These are phyloP conservation scores for Balaeniceps rex DNA, from an alignment of 2,113 vertebrate genomes.

Conservation along the genomic window DNA sequence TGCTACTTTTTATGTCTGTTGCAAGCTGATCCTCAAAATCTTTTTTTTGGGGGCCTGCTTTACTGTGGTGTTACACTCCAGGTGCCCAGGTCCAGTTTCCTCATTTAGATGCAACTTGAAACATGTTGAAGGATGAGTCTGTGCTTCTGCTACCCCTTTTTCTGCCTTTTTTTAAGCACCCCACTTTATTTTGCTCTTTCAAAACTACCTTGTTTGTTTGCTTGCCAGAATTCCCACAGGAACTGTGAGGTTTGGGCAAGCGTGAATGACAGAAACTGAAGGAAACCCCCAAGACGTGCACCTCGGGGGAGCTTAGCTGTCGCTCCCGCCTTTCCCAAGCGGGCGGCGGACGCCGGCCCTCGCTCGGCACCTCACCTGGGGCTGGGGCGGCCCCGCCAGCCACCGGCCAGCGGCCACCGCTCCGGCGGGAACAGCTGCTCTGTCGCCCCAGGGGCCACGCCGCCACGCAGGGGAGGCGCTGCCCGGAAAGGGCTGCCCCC, in stretches of 20 bases:
- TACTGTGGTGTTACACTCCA: no score
- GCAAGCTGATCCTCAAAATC: background rate
- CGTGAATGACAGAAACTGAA: background rate
- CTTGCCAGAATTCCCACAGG: background rate
- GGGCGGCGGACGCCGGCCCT: no score
- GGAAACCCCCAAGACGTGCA: rapidly evolving
- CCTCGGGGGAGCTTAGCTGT: rapidly evolving
- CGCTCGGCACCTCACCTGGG: background rate
- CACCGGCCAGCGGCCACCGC: no score
- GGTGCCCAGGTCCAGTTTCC: no score
- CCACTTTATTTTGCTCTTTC: background rate
- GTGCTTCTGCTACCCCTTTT: background rate
- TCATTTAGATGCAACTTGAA: background rate
- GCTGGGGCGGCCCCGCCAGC: no score
- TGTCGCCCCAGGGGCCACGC: no score
- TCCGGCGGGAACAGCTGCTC: background rate
- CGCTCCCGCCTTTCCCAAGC: rapidly evolving
- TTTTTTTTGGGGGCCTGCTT: background rate
- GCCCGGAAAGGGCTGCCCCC: no score
- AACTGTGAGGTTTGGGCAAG: background rate
- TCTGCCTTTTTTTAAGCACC: background rate
- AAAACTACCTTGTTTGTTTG: background rate
- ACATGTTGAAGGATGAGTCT: rapidly evolving
- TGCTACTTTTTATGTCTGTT: background rate
- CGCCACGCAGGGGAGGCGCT: background rate